Evolutionary conservation across 2,888 invertebrate species (phyloP), one percentile per base, ranked within the genome.

Genomic region (Stramonita haemastoma): DNA sequence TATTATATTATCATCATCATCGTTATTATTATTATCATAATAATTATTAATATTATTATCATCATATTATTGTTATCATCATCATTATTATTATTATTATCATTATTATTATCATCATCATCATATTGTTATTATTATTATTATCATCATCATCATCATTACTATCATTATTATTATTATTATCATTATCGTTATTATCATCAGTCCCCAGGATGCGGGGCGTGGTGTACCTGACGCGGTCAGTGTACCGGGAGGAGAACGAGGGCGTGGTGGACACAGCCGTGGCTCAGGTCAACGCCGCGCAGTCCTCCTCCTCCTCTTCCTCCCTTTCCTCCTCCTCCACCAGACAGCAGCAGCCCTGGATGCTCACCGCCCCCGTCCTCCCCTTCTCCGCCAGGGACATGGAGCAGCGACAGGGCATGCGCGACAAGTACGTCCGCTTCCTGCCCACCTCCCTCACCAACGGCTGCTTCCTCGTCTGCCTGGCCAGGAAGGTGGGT

Each of bases 391-490:
- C 91, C 29, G 94, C 93, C 26, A 92, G 93, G 17, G 95, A 95
- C 79, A 94, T 95, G n/a, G 94, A 95, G 86, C 36, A 34, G 93
- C 91, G 26, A 92, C 93, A 15, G 57, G 94, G 94, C 11, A 93
- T 95, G 1, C 88, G 90, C 56, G 95, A 95, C n/a, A 95, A 95
- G 89, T 95, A 92, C 87, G 92, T 95, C 77, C 93, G 93, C 87
- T 95, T 95, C 90, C 89, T 90, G 29, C 95, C 95, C 5, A 92
- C 94, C n/a, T 91, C 91, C 46, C 93, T 91, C 84, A 94, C 93
- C 89, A 95, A 94, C 90, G 96, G 95, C 29, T 95, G 95, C 90
- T 96, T 95, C 92, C 92, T 95, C 26, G 95, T 95, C 57, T 93
- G 94, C 26, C 93, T 96, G 15, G 94, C 95, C 6, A 93, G 95